Evolutionary conservation across 2,113 vertebrate genomes (phyloP), one percentile per base, ranked within the genome.

Genomic region (Etheostoma spectabile): DNA sequence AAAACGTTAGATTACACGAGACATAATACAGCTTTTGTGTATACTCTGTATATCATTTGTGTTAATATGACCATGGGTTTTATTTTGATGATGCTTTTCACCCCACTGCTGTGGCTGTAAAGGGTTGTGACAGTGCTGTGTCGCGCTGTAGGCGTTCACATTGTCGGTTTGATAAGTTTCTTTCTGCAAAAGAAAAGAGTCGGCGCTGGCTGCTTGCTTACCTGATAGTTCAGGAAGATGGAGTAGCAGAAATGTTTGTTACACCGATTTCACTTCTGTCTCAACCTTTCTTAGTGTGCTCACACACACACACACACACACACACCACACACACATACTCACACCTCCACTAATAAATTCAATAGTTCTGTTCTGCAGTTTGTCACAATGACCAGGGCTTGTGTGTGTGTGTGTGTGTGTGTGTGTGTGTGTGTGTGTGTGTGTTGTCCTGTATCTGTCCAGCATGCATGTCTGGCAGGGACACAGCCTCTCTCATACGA

Each of bases 211-310:
- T 19, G 52, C 52, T 35, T 78, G 68, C 74, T 65, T 42, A 68
- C 55, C 38, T 63, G 63, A 69, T 51, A 19, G 16, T 30, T 56
- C 22, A 75, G 30, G 59, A 24, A 75, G 30, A 74, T 6, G 51
- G 48, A 72, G 49, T 24, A 66, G n/a, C 48, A 46, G 19, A 73
- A 49, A 73, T 67, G 48, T 77, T 77, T 80, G 51, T 59, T 74
- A 51, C 67, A 27, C 35, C 66, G 21, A 80, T 79, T 74, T 77
- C 79, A 30, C 53, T 64, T 18, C 38, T 27, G n/a, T 53, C 49
- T 60, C 15, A 57, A 33, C 24, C 27, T 60, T 35, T 77, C 30
- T 55, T 30, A 14, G 70, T 3, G 8, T 53, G 55, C 21, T 66
- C 12, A 8, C 27, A 22, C 22, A 30, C n/a, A 45, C 38, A 8